A percentile compares a stretch with the other conserved stretches of the same genome.
Conservation (phyloP, 2,888 invertebrate genomes). For the Linyphia triangularis region DNA sequence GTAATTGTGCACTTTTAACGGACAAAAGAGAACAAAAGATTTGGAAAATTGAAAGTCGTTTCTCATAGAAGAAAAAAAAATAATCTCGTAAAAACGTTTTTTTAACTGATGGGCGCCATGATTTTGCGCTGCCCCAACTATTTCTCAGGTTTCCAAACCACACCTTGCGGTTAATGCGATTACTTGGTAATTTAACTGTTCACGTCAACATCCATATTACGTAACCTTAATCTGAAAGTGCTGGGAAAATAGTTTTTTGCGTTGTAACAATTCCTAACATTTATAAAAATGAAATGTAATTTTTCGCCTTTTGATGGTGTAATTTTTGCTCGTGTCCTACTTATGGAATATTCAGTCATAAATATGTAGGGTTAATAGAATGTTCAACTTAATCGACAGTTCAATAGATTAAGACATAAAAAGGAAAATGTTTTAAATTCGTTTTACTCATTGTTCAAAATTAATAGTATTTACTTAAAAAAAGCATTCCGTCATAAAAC, state of each 20-base stretch:
- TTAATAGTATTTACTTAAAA: too few species aligned
- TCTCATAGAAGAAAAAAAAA: neutral
- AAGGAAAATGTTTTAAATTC: too few species aligned
- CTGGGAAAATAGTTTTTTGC: neutral
- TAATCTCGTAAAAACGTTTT: neutral
- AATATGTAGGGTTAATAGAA: too few species aligned
- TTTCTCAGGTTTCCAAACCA: neutral
- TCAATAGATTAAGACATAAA: too few species aligned
- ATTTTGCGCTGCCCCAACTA: conserved; percentile 25
- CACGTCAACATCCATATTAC: neutral
- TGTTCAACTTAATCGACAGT: too few species aligned
- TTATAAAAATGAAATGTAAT: neutral
- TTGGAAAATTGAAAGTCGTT: neutral
- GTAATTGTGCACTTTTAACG: neutral
- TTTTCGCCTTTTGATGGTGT: neutral
- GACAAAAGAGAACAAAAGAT: neutral
- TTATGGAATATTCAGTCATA: neutral
- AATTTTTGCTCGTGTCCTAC: neutral
- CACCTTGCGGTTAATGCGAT: conserved; percentile 14
- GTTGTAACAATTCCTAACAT: neutral
- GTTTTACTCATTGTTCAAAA: too few species aligned
- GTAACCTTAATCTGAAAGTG: neutral
- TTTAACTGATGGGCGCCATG: neutral
- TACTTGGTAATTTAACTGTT: neutral
- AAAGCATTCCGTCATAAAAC: too few species aligned